These are phyloP conservation scores for Drosophila lacicola DNA, from an alignment of 2,888 invertebrate species.

Conservation along the genomic window DNA sequence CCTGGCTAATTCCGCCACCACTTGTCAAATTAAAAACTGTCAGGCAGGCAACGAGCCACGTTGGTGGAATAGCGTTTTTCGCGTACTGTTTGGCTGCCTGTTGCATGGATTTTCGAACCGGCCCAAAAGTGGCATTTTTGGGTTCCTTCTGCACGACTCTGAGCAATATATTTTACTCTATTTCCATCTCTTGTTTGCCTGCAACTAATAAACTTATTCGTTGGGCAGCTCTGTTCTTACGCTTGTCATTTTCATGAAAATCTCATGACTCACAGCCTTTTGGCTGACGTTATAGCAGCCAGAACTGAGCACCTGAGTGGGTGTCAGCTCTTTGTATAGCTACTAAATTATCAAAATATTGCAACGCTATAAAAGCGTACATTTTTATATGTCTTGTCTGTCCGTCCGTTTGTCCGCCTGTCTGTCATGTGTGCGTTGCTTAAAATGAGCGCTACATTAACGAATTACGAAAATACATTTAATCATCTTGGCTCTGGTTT, in stretches of 20 bases:
- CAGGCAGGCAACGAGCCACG: constrained; percentile 47
- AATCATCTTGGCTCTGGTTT: constrained; percentile 39
- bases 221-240: constrained; percentile 13
- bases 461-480: constrained; percentile 59
- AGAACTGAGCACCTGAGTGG: constrained; percentile 55
- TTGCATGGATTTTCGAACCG: constrained; percentile 6
- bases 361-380: constrained; percentile 62
- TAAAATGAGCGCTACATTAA: constrained; percentile 51
- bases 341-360: constrained; percentile 74
- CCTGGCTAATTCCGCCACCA: constrained; percentile 50
- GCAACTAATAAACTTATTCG: constrained; percentile 26
- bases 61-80: constrained; percentile 11
- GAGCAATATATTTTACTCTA: constrained; percentile 18
- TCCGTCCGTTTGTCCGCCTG: constrained; percentile 2
- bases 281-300: constrained; percentile 29
- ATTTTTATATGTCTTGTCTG: constrained; percentile 34
- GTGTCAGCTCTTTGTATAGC: constrained; percentile 48
- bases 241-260: constrained; percentile 35
- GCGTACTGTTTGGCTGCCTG: not conserved
- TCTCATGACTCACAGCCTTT: constrained; percentile 34
- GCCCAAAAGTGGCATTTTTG: constrained; percentile 10
- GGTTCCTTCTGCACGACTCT: constrained; percentile 17
- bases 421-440: constrained; percentile 16
- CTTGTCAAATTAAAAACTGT: constrained; percentile 74
- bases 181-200: constrained; percentile 25